Evolutionary conservation across 2,113 vertebrate genomes (phyloP), one percentile per base, ranked within the genome.

Genomic region (Alethe castanea): DNA sequence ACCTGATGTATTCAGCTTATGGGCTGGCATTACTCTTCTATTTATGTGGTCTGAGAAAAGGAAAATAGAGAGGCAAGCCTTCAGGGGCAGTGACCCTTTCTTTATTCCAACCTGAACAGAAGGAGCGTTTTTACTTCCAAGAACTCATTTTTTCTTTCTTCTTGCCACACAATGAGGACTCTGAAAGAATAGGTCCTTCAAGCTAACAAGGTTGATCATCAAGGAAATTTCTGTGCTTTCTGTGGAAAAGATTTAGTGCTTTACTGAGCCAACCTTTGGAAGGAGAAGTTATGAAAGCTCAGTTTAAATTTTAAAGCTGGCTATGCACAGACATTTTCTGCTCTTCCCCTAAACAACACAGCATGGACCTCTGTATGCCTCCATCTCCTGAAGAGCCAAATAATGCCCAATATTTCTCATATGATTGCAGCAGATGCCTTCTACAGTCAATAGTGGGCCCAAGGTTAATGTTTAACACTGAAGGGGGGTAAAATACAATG

Each of bases 101-200:
- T 93, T 96, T 96, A 91, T 94, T 94, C 78, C 89, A 95, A 87
- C 83, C 83, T 92, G 81, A 96, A 95, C 90, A 94, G 93, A 88
- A 88, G 91, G 77, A 94, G 86, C 35, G 57, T 53, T 91, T 95
- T 95, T 79, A 69, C 88, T 90, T 94, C 82, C 93, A 95, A 96
- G 88, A 95, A 76, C 88, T 86, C 60, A 19, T 86, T 94, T 93
- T 90, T 93, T 40, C 80, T 95, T 95, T 95, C 66, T 96, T 93
- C 90, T 88, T 86, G 52, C 65, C 69, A 76, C 80, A 93, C 93
- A 96, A 79, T 88, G 72, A 96, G 25, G 19, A 71, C 57, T 77
- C 69, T 0, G 4, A 90, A 92, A 94, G 80, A 96, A 96, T 74
- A 81, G 53, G 45, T 95, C 80, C 80, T 86, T 86, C 72, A 86